Conservation (phyloP, 2,888 invertebrate species). For the Labia minor region DNA sequence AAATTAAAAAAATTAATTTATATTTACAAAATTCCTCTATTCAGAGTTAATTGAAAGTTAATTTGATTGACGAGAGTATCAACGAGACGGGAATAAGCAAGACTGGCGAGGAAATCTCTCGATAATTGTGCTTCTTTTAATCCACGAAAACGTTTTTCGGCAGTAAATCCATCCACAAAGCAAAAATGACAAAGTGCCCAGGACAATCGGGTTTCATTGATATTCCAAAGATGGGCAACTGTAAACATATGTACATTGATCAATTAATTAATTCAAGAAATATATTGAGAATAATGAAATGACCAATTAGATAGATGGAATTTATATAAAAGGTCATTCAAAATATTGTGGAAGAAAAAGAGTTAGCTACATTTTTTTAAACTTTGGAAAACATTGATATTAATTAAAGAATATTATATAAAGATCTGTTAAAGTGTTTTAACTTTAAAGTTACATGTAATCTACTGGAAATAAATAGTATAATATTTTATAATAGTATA, state of each 20-base stretch:
- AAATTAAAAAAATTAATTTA: too few species aligned
- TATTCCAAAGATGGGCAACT: conserved; percentile 61
- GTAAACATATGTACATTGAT: conserved; percentile 21
- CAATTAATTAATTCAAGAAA: conserved; percentile 13
- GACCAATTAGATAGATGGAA: too few species aligned
- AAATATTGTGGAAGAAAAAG: too few species aligned
- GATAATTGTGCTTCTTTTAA: conserved; percentile 72
- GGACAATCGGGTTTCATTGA: conserved; percentile 70
- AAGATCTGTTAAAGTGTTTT: too few species aligned
- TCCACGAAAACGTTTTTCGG: conserved; percentile 55
- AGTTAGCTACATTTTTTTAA: too few species aligned
- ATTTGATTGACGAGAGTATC: conserved; percentile 82
- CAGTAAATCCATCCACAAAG: conserved; percentile 61
- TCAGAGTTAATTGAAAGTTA: conserved; percentile 71
- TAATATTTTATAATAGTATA: too few species aligned
- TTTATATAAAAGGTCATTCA: too few species aligned
- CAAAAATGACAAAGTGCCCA: conserved; percentile 84
- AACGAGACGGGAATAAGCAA: conserved; percentile 70
- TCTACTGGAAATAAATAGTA: too few species aligned
- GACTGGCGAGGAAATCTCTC: conserved; percentile 73
- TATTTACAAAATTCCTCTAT: conserved; percentile 80
- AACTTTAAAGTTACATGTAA: too few species aligned
- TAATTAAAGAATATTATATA: too few species aligned
- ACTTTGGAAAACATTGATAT: too few species aligned
- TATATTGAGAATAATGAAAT: too few species aligned